phyloP scores from a whole-genome alignment of 2,797 vertebrate genomes.

The Malurus splendens region DNA sequence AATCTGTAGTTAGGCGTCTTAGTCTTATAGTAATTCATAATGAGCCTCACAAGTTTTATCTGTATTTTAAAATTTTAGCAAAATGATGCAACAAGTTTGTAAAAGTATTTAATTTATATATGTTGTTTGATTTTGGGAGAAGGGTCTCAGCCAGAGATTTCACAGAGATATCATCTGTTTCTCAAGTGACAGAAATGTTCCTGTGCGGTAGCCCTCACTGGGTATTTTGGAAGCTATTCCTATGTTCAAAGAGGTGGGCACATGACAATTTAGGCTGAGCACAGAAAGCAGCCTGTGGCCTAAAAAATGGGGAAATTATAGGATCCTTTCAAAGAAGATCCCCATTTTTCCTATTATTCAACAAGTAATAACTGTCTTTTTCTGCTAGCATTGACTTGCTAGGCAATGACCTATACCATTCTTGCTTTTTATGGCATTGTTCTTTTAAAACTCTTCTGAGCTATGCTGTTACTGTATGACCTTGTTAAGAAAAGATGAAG shows the following conservation, averaged over 20 bases:
- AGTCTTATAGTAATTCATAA: background rate
- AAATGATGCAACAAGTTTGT: background rate
- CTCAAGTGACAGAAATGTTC: background rate
- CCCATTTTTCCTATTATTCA: background rate
- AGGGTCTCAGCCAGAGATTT: background rate
- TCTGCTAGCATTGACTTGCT: background rate
- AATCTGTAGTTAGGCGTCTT: background rate
- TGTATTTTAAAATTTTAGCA: background rate
- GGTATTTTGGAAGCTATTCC: background rate
- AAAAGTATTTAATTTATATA: background rate
- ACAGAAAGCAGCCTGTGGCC: background rate
- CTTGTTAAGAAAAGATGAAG: background rate
- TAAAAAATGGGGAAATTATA: background rate
- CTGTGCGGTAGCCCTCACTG: background rate
- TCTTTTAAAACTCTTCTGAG: background rate
- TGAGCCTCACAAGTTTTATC: background rate
- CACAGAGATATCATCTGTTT: background rate
- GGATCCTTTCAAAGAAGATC: background rate
- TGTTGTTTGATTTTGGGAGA: background rate
- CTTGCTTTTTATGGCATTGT: background rate
- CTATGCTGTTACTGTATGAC: background rate
- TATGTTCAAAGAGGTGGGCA: background rate
- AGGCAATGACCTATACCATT: background rate
- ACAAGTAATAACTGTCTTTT: background rate
- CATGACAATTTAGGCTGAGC: fast-evolving